Evolutionary conservation across 2,888 invertebrate genomes (phyloP).

Genomic region (Opisthograptis luteolata): DNA sequence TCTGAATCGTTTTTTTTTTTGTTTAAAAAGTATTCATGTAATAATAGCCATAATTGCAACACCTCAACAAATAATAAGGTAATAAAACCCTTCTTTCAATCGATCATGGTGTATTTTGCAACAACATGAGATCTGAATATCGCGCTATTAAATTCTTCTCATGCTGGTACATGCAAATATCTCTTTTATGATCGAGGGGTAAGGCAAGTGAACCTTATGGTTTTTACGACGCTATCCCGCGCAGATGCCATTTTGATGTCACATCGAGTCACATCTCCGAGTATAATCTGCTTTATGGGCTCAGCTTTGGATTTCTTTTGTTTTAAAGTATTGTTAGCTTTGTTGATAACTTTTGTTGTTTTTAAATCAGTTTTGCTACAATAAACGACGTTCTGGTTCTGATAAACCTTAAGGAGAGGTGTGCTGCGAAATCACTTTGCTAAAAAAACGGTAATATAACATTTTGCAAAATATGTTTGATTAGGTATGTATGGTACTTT

Average conservation of each 20-base stretch:
- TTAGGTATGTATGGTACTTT: too few species aligned
- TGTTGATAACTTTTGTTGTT: neutral
- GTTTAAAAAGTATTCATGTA: too few species aligned
- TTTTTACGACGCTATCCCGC: conserved; percentile 31
- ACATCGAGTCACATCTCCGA: conserved; percentile 9
- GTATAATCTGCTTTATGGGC: conserved; percentile 10
- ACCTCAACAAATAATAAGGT: too few species aligned
- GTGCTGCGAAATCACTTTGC: too few species aligned
- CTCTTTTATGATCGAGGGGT: conserved; percentile 22
- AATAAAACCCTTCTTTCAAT: neutral
- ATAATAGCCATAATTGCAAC: too few species aligned
- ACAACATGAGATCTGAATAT: conserved; percentile 1
- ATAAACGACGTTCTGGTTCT: neutral
- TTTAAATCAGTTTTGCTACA: neutral
- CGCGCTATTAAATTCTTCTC: conserved; percentile 8
- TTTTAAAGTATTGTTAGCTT: neutral
- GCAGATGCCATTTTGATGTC: conserved; percentile 33
- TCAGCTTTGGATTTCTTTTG: conserved; percentile 7
- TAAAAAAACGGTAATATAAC: too few species aligned
- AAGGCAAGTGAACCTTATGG: conserved; percentile 23
- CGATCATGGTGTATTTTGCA: neutral
- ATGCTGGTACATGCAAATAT: conserved; percentile 19
- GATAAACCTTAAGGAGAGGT: too few species aligned
- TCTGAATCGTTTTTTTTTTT: too few species aligned
- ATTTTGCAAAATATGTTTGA: too few species aligned